A percentile compares a stretch with the other conserved stretches of the same genome.
phyloP scores from a whole-genome alignment of 2,113 vertebrate species.

The Oreocharis arfaki region DNA sequence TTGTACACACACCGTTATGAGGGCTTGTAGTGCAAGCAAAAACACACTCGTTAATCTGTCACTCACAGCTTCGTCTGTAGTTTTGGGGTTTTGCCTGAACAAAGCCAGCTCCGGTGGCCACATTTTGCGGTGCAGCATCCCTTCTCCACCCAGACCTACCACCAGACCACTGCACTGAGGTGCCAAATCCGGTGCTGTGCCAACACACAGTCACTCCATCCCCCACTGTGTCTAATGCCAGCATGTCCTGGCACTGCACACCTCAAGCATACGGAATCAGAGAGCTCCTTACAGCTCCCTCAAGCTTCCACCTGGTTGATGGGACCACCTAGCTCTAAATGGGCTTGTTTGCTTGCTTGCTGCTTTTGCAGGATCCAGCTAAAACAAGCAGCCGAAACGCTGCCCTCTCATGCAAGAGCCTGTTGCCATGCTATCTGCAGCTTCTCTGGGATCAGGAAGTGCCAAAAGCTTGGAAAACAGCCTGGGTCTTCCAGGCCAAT shows the following conservation, averaged over 20 bases:
- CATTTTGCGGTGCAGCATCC: background rate
- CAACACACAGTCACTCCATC: background rate
- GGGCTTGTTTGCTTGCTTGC: background rate
- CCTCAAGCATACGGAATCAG: background rate
- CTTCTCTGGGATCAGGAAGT: background rate
- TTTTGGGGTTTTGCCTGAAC: background rate
- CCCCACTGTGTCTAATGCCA: background rate
- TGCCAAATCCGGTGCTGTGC: background rate
- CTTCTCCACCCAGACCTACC: background rate
- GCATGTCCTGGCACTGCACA: background rate
- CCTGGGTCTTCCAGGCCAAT: background rate
- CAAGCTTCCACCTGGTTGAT: background rate
- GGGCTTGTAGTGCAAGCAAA: background rate
- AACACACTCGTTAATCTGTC: background rate
- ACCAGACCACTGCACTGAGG: background rate
- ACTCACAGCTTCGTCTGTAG: background rate
- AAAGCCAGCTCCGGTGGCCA: background rate
- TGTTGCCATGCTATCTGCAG: background rate
- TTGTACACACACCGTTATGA: background rate
- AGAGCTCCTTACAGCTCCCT: background rate
- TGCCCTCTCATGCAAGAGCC: background rate
- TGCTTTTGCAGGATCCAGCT: background rate
- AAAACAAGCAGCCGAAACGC: background rate
- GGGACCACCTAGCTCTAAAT: background rate
- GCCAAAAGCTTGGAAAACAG: conserved; percentile 33